Evolutionary conservation across 1,140 invertebrate genomes (phyloP).

Genomic region (Cydia fagiglandana): DNA sequence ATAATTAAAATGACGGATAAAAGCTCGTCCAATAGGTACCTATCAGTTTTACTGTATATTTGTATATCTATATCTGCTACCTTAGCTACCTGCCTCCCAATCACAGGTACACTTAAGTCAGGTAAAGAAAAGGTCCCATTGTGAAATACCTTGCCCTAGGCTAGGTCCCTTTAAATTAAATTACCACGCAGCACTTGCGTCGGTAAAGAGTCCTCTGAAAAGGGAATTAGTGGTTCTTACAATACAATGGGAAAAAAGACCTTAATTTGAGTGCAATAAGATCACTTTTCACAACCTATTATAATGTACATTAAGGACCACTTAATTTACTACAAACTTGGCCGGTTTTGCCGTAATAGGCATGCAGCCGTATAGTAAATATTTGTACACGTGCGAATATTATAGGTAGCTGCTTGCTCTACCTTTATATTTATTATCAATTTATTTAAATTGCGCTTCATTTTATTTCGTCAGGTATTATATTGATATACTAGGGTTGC

Average conservation of each 20-base stretch:
- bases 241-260: not conserved
- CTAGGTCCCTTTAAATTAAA: not conserved
- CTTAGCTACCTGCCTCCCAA: not conserved
- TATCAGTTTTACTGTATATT: too few relatives aligned
- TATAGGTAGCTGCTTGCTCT: not conserved
- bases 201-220: not conserved
- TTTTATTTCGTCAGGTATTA: too few relatives aligned
- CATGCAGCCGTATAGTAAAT: constrained; percentile 2
- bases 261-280: not conserved
- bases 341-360: not conserved
- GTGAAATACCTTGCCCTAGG: not conserved
- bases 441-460: not conserved
- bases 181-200: not conserved
- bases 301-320: not conserved
- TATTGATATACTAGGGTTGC: too few relatives aligned
- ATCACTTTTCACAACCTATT: not conserved
- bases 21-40: too few relatives aligned
- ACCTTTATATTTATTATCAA: not conserved
- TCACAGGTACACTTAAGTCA: not conserved
- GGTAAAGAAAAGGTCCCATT: not conserved
- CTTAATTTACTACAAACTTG: not conserved
- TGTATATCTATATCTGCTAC: too few relatives aligned
- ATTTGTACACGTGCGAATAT: constrained; percentile 14
- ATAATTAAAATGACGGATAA: too few relatives aligned
- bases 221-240: not conserved